Percentiles rank a stretch among this genome's conserved stretches.
Evolutionary conservation across 2,113 vertebrate species (phyloP).

Genomic region (Brevimyrus niger): DNA sequence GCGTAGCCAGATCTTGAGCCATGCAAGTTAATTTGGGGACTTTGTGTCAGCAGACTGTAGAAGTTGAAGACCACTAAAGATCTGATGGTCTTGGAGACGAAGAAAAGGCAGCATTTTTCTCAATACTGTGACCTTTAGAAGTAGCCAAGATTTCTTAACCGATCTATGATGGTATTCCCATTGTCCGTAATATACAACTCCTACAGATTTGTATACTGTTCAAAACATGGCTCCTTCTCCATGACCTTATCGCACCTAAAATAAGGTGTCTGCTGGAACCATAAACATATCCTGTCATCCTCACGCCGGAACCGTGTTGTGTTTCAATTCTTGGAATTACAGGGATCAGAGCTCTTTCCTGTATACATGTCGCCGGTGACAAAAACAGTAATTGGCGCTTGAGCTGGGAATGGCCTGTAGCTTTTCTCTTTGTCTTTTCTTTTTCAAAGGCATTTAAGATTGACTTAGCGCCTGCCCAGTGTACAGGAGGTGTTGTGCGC

Average conservation of each 20-base stretch:
- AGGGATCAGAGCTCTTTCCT: not conserved
- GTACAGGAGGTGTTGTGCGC: not conserved
- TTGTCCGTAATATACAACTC: not conserved
- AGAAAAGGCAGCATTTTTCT: not conserved
- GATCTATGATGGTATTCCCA: not conserved
- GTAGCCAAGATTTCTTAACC: not conserved
- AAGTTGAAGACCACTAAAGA: not conserved
- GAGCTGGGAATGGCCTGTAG: not conserved
- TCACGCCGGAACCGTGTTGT: constrained; percentile 5
- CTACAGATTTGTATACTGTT: not conserved
- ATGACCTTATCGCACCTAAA: not conserved
- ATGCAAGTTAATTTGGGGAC: not conserved
- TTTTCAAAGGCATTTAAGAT: constrained; percentile 1
- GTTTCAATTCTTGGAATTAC: constrained; percentile 9
- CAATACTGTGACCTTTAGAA: not conserved
- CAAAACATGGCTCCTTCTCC: not conserved
- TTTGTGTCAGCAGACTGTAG: not conserved
- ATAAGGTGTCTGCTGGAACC: not conserved
- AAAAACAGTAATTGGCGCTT: constrained; percentile 15
- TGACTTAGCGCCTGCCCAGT: not conserved
- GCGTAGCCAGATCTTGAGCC: not conserved
- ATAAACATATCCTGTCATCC: constrained; percentile 3
- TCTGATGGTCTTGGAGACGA: not conserved
- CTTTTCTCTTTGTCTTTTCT: constrained; percentile 22
- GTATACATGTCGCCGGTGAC: not conserved